phyloP scores from a whole-genome alignment of 2,113 vertebrate genomes.

The Ictidomys tridecemlineatus region DNA sequence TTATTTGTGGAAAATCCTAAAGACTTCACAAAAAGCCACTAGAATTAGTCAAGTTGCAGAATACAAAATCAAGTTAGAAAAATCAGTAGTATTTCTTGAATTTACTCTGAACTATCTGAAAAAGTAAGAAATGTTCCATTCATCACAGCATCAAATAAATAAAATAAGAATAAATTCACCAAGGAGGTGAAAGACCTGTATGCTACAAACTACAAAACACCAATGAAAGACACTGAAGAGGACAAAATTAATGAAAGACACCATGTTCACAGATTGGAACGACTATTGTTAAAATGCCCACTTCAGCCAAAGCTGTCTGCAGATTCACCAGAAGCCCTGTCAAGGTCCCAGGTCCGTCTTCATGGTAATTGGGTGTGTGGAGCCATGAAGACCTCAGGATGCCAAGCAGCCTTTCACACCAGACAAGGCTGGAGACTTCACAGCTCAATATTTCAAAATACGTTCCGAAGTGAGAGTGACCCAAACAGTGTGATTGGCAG shows the following conservation, averaged over 20 bases:
- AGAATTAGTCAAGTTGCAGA: background rate
- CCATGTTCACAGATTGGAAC: accelerated
- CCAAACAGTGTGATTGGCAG: background rate
- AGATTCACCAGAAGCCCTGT: accelerated
- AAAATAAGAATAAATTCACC: background rate
- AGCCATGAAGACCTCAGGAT: background rate
- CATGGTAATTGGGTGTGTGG: no score
- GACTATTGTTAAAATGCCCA: accelerated
- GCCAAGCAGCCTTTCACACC: background rate
- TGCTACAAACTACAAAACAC: background rate
- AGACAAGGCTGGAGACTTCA: no score
- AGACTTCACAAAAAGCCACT: background rate
- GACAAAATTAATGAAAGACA: background rate
- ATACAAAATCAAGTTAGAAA: background rate
- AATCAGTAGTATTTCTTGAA: background rate
- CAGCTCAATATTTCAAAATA: background rate
- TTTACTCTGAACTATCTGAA: background rate
- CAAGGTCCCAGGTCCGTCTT: background rate
- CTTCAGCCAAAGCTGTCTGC: background rate
- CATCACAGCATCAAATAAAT: background rate
- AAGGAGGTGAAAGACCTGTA: background rate
- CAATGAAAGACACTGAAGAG: background rate
- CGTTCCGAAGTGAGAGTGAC: background rate
- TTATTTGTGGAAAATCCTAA: background rate
- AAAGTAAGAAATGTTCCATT: background rate